Evolutionary conservation across 2,888 invertebrate species (phyloP).

Genomic region (Oxycera nigricornis): DNA sequence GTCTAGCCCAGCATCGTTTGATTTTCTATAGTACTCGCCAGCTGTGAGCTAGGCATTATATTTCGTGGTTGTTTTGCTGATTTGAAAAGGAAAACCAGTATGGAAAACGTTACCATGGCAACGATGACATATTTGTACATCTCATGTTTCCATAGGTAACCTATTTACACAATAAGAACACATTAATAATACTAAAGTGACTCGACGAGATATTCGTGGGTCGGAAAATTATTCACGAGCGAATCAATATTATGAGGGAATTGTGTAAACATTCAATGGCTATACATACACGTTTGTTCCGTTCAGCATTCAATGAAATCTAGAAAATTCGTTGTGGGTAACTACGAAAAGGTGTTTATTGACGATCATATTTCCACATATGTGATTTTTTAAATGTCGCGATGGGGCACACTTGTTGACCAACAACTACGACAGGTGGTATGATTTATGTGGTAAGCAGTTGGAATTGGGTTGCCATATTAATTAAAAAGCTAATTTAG

Average conservation of each 20-base stretch:
- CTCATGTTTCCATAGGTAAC: conserved; percentile 32
- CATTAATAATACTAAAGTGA: too few relatives aligned
- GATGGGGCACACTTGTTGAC: conserved; percentile 23
- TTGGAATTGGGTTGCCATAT: too few relatives aligned
- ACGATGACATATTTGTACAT: conserved; percentile 22
- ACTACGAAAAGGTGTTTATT: background rate
- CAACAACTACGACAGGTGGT: background rate
- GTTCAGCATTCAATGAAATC: background rate
- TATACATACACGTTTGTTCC: background rate
- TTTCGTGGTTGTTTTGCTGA: background rate
- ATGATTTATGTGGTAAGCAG: conserved; percentile 7
- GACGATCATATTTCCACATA: background rate
- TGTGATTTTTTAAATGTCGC: conserved; percentile 4
- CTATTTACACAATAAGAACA: conserved; percentile 34
- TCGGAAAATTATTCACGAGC: background rate
- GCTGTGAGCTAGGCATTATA: too few relatives aligned
- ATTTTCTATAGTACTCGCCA: too few relatives aligned
- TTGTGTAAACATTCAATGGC: background rate
- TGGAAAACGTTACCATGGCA: conserved; percentile 24
- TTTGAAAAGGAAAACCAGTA: background rate
- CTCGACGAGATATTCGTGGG: too few relatives aligned
- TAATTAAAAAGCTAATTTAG: too few relatives aligned
- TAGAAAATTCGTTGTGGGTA: background rate
- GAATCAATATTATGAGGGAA: background rate
- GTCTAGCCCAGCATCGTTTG: too few relatives aligned